Percentiles rank a stretch among this genome's conserved stretches.
Evolutionary conservation across 2,113 vertebrate species (phyloP).

Genomic region (human (Homo sapiens)): GRCh38 chr7:21738001-21738500

Average conservation of each 20-base stretch:
- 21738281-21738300: neutral
- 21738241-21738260: neutral
- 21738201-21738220: neutral
- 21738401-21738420: neutral
- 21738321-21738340: neutral
- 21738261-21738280: neutral
- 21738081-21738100: neutral
- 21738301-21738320: neutral
- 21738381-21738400: accelerated
- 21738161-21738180: neutral
- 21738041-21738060: neutral
- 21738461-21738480: neutral
- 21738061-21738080: neutral
- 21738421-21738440: too few relatives aligned
- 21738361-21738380: too few relatives aligned
- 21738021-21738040: neutral
- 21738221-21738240: too few relatives aligned
- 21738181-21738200: neutral
- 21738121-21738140: neutral
- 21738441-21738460: accelerated
- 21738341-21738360: neutral
- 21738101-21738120: neutral
- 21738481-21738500: too few relatives aligned
- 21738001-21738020: neutral
- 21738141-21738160: neutral